phyloP scores from a whole-genome alignment of 2,888 invertebrate species.

The Ethmia dodecea region DNA sequence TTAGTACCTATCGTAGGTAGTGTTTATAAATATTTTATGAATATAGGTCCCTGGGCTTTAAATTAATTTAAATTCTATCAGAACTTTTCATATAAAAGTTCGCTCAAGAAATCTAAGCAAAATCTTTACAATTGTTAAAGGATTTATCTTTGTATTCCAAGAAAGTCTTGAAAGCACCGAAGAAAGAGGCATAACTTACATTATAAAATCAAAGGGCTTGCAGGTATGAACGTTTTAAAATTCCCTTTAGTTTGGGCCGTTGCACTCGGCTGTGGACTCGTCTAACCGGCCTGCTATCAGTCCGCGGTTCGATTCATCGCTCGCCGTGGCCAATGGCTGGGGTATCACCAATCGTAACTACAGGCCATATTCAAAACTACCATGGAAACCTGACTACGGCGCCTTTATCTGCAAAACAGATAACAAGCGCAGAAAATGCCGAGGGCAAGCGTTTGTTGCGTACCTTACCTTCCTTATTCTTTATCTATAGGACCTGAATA shows the following conservation, averaged over 20 bases:
- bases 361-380: conserved; percentile 45
- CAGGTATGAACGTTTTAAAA: conserved; percentile 65
- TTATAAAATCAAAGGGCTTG: conserved; percentile 58
- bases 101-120: too few species aligned
- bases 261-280: conserved; percentile 71
- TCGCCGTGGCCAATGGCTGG: conserved; percentile 53
- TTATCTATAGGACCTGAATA: too few species aligned
- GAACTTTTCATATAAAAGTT: too few species aligned
- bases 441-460: conserved; percentile 4
- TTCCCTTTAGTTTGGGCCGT: conserved; percentile 73
- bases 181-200: conserved; percentile 15
- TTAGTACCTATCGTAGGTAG: too few species aligned
- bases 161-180: too few species aligned
- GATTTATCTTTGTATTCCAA: too few species aligned
- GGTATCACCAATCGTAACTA: conserved; percentile 63
- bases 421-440: conserved; percentile 2
- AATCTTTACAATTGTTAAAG: too few species aligned
- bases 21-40: too few species aligned
- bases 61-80: too few species aligned
- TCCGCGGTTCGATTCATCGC: conserved; percentile 69
- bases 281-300: conserved; percentile 76
- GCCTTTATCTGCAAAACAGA: conserved; percentile 2
- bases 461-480: too few species aligned
- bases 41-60: too few species aligned
- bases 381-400: conserved; percentile 23